These are phyloP conservation scores for Ceratina japonica DNA, from an alignment of 1,140 invertebrate genomes.

Conservation along the genomic window DNA sequence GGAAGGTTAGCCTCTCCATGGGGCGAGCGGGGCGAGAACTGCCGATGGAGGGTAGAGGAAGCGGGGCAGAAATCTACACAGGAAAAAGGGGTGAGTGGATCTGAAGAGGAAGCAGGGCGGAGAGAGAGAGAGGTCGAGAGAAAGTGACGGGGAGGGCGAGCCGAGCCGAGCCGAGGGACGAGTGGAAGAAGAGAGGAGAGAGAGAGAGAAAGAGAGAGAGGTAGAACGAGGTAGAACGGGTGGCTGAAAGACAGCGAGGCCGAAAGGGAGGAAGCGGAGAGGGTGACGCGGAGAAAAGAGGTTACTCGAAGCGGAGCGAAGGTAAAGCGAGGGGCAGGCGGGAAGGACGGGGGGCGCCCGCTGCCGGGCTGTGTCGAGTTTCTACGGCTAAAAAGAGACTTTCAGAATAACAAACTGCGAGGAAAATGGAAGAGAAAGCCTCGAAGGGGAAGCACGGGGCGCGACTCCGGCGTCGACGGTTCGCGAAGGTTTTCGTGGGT, in stretches of 20 bases:
- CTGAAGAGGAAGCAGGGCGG: constrained; percentile 53
- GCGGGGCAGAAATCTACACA: constrained; percentile 64
- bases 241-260: constrained; percentile 45
- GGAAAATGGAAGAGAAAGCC: constrained; percentile 51
- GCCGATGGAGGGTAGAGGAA: constrained; percentile 37
- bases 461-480: constrained; percentile 30
- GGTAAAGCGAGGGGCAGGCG: too few species aligned
- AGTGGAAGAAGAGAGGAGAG: constrained; percentile 10
- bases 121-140: constrained; percentile 57
- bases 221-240: constrained; percentile 18
- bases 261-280: constrained; percentile 50
- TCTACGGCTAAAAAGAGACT: constrained; percentile 66
- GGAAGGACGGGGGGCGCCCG: neutral
- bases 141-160: constrained; percentile 61
- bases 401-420: constrained; percentile 70
- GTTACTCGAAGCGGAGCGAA: constrained; percentile 61
- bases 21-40: constrained; percentile 53
- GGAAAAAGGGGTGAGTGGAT: constrained; percentile 54
- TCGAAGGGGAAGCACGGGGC: neutral
- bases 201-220: constrained; percentile 27
- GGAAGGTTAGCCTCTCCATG: constrained; percentile 63
- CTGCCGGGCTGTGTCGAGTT: constrained; percentile 66
- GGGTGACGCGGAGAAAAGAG: constrained; percentile 67
- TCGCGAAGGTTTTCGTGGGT: constrained; percentile 50
- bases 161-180: neutral